Evolutionary conservation across 2,797 vertebrate species (phyloP), one percentile per base, ranked within the genome.

Genomic region (Eptatretus atami): DNA sequence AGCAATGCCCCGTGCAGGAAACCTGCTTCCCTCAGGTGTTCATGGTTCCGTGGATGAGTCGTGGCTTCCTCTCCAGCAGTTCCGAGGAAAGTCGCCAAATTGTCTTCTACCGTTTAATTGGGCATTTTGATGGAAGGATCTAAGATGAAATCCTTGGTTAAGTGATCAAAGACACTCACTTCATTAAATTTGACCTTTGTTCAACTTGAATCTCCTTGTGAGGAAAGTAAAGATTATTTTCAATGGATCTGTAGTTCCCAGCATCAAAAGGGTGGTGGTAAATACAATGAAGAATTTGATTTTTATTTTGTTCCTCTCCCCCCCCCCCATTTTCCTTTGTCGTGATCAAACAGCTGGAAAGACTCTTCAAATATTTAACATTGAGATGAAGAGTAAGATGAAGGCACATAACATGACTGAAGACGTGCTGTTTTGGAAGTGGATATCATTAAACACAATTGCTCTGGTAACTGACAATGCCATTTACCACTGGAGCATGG

Each of bases 331-430:
- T n/a, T n/a, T n/a, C n/a, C n/a, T n/a, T n/a, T n/a, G n/a, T 31
- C 52, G 53, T 15, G 11, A 52, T 53, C 53, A 63, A 44, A 67
- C 70, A 94, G 86, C 85, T 64, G 85, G 82, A 65, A 88, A 87
- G 75, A 88, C 80, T 0, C 80, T 93, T 69, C 87, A 90, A 71
- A 90, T 90, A 69, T 88, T 93, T 73, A 93, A 88, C 75, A 88
- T 90, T 66, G 86, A 90, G 73, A 86, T 84, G 81, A 92, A 88
- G 76, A 93, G 82, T 67, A 93, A 90, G 75, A 76, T 88, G 78
- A 94, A 87, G 75, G 81, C 86, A 65, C 83, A 93, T 71, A 82
- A 80, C 1, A 86, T 86, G 81, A 74, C 79, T 0, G 87, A 94
- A 65, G 84, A 90, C 68, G 81, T 90, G 68, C 78, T 83, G 75